Evolutionary conservation across 2,888 invertebrate genomes (phyloP).

Genomic region (Brachynemurus nebulosus): DNA sequence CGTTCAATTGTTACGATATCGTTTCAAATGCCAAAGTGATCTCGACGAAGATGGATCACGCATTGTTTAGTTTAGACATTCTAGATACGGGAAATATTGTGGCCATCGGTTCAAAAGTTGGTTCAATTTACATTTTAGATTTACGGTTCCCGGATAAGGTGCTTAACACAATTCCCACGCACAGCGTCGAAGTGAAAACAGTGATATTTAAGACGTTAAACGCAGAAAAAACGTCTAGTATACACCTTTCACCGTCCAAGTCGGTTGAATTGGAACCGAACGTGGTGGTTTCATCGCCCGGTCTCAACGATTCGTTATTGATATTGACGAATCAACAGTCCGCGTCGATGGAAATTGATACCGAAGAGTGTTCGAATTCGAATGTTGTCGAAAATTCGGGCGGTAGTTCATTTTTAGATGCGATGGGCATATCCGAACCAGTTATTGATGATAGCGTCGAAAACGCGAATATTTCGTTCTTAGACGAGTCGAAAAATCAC

Average conservation of each 20-base stretch:
- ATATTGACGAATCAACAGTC: background rate
- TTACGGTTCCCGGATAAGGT: constrained; percentile 37
- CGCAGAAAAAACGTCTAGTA: constrained; percentile 14
- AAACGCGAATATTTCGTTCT: too few species aligned
- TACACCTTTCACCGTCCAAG: background rate
- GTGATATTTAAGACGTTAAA: constrained; percentile 34
- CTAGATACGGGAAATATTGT: constrained; percentile 35
- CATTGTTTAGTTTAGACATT: constrained; percentile 32
- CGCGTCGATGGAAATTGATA: background rate
- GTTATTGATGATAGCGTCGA: background rate
- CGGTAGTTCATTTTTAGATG: constrained; percentile 6
- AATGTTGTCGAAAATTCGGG: background rate
- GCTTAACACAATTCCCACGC: constrained; percentile 34
- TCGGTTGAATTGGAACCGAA: background rate
- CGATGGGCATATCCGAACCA: constrained; percentile 4
- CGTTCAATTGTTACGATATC: constrained; percentile 42
- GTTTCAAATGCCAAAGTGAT: constrained; percentile 35
- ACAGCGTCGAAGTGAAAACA: constrained; percentile 35
- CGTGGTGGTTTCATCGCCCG: background rate
- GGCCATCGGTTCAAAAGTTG: constrained; percentile 41
- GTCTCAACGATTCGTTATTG: constrained; percentile 4
- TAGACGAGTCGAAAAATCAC: background rate
- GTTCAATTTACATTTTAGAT: constrained; percentile 39
- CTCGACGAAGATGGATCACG: constrained; percentile 31
- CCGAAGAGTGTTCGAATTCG: background rate